phyloP scores from a whole-genome alignment of 2,888 invertebrate species.

The Brachypterus glaber region DNA sequence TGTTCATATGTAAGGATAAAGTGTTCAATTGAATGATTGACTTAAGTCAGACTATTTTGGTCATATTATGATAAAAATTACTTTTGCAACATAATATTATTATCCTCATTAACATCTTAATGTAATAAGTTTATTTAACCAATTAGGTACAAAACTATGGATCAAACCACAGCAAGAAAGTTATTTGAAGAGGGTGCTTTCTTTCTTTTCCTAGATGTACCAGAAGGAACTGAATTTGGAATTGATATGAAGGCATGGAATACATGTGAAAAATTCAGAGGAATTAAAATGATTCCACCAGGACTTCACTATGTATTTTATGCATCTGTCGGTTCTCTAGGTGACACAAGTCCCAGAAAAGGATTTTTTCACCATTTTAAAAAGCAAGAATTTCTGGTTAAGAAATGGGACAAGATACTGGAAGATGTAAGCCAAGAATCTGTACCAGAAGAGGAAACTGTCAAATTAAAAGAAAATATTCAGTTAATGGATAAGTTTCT shows the following conservation, averaged over 20 bases:
- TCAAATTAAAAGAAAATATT: conserved; percentile 58
- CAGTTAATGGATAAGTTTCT: conserved; percentile 66
- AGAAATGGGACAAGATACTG: conserved; percentile 69
- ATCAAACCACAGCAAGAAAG: conserved; percentile 64
- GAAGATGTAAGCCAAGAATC: conserved; percentile 66
- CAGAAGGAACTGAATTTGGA: conserved; percentile 90
- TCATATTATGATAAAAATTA: too few species aligned
- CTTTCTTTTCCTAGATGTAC: conserved; percentile 77
- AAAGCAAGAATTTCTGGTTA: conserved; percentile 72
- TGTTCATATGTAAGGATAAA: too few species aligned
- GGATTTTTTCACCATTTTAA: conserved; percentile 72
- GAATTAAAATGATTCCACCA: conserved; percentile 98
- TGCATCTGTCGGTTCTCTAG: conserved; percentile 54
- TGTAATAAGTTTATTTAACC: too few species aligned
- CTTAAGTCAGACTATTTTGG: too few species aligned
- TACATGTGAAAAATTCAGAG: conserved; percentile 83
- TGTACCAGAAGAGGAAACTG: conserved; percentile 55
- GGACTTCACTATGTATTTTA: conserved; percentile 92
- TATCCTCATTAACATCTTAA: too few species aligned
- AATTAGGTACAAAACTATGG: too few species aligned
- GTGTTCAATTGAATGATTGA: too few species aligned
- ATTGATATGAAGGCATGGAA: conserved; percentile 87
- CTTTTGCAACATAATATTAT: too few species aligned
- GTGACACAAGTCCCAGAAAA: conserved; percentile 58
- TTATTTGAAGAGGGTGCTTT: conserved; percentile 74